Base-by-base conservation (phyloP, 2,113 vertebrate species). In the Bagarius yarrelli region DNA sequence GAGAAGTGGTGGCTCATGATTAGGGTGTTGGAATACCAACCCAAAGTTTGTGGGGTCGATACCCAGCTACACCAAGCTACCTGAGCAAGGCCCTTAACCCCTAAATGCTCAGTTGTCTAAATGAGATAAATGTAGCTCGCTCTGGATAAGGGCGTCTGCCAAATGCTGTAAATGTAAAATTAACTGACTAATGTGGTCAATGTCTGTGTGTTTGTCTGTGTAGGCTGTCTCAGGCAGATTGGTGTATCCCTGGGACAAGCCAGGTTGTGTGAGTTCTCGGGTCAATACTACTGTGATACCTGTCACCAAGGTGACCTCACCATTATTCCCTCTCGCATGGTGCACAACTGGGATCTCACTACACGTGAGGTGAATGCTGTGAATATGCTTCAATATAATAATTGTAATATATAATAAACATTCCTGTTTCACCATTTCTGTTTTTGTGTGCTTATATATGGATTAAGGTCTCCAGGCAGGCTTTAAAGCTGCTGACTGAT, bases 311-410 rank as follows among this genome's bases (percentile, higher is more conserved):
- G 96, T 0, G 92, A 97, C 64, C 89, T 88, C 70, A 91, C 83
- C 0, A 88, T 98, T 87, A 97, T 99, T 82, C 98, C 98, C 0
- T 96, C 98, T 0, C 95, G 96, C 81, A 91, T 99, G 91, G 93
- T 99, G 87, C 96, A 99, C 91, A 99, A 98, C 92, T 99, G 98
- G 98, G 97, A 99, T 66, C 93, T 98, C 32, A 81, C 79, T 0
- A 92, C 91, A 25, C 91, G 93, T 82, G 93, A 94, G 87, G 97
- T 98, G 81, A 86, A 94, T 12, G 5, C n/a, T 5, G 36, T 44
- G 6, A 3, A 5, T 40, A 23, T 64, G 30, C 32, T 67, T 56
- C 30, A 53, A 3, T 23, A 63, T 21, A 67, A 15, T 60, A 1
- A 0, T 19, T 5, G 50, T 0, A 12, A 30, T 32, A 3, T 23